Evolutionary conservation across 2,888 invertebrate genomes (phyloP).

Genomic region (Tachina fera): DNA sequence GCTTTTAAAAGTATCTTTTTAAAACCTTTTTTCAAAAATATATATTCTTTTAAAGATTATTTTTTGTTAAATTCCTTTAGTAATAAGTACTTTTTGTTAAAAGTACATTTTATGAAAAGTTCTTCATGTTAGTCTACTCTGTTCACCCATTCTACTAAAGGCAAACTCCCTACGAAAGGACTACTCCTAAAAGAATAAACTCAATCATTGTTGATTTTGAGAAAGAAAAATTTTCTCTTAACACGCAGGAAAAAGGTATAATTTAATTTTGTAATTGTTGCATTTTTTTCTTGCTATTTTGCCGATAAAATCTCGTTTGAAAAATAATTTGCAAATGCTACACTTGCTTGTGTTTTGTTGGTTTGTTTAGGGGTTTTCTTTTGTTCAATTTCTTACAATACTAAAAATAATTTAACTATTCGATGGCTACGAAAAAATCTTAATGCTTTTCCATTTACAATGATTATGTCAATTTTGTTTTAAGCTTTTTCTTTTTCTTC

Average conservation of each 20-base stretch:
- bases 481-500: slow-evolving; percentile 8
- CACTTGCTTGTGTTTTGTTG: slow-evolving; percentile 39
- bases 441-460: slow-evolving; percentile 71
- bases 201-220: neutral
- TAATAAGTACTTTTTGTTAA: too few species aligned
- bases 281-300: slow-evolving; percentile 16
- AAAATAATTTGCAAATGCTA: slow-evolving; percentile 22
- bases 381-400: slow-evolving; percentile 55
- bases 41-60: too few species aligned
- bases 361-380: slow-evolving; percentile 42
- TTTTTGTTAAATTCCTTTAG: too few species aligned
- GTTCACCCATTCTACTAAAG: too few species aligned
- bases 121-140: too few species aligned
- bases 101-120: too few species aligned
- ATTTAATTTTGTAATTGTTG: slow-evolving; percentile 50
- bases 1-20: too few species aligned
- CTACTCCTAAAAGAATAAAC: too few species aligned
- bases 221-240: too few species aligned
- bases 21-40: too few species aligned
- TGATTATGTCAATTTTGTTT: slow-evolving; percentile 64
- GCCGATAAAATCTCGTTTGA: slow-evolving; percentile 24
- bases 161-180: too few species aligned
- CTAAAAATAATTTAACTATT: slow-evolving; percentile 73
- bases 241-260: too few species aligned
- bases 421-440: slow-evolving; percentile 73